These are phyloP conservation scores for Bombus confusus DNA, from an alignment of 1,140 invertebrate species.

Conservation along the genomic window DNA sequence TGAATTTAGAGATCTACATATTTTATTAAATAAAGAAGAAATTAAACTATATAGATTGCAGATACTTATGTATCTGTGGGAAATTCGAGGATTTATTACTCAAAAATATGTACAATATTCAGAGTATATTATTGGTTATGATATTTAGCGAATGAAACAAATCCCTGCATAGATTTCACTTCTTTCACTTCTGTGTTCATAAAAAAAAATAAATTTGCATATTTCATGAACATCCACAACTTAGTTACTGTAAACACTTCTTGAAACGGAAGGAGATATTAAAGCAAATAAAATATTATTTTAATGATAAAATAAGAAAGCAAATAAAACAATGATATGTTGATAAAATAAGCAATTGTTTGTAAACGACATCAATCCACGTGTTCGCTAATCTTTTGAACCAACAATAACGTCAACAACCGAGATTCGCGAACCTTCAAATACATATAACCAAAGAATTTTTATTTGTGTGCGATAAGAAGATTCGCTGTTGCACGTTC, in stretches of 20 bases:
- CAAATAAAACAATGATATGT: background rate
- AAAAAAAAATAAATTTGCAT: background rate
- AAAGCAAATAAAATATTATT: background rate
- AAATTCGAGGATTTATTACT: background rate
- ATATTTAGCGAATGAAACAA: background rate
- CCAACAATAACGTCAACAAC: background rate
- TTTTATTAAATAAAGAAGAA: background rate
- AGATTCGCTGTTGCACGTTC: background rate
- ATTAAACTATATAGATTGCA: background rate
- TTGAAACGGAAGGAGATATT: background rate
- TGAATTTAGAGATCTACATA: too few species aligned
- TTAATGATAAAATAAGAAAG: background rate
- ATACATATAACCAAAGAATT: background rate
- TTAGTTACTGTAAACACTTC: background rate
- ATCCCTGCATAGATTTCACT: background rate
- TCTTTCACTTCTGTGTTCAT: background rate
- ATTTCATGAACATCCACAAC: background rate
- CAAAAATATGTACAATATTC: background rate
- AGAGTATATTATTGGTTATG: background rate
- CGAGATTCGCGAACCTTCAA: too few species aligned
- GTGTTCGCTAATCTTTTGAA: background rate
- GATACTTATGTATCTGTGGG: too few species aligned
- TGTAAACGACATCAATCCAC: background rate
- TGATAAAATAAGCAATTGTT: background rate
- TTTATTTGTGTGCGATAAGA: constrained; percentile 5